phyloP scores from a whole-genome alignment of 2,113 vertebrate genomes.

The Stictonetta naevosa region DNA sequence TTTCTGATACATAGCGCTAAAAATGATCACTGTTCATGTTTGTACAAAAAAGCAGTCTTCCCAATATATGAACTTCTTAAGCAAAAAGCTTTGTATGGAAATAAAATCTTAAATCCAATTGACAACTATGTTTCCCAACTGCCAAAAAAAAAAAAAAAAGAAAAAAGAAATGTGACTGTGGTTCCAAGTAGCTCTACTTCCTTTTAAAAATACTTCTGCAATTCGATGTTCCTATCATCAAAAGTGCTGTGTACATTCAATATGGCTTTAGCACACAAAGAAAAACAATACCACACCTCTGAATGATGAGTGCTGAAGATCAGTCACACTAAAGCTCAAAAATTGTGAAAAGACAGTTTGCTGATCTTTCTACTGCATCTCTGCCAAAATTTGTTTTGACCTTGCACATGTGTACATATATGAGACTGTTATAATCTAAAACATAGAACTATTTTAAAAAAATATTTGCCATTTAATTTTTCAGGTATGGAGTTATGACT shows the following conservation, averaged over 20 bases:
- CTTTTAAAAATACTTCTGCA: not conserved
- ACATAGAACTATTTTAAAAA: not conserved
- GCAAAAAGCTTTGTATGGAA: not conserved
- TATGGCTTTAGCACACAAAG: rapidly evolving
- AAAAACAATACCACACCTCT: not conserved
- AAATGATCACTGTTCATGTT: not conserved
- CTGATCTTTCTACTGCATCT: not conserved
- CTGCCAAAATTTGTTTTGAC: not conserved
- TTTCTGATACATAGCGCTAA: not conserved
- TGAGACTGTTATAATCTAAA: not conserved
- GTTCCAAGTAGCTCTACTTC: not conserved
- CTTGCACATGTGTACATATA: not conserved
- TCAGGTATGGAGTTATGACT: not conserved
- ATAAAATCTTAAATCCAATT: not conserved
- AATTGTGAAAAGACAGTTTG: not conserved
- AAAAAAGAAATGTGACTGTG: not conserved
- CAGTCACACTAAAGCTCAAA: not conserved
- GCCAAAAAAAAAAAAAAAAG: not conserved
- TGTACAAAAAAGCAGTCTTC: not conserved
- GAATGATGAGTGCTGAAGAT: not conserved
- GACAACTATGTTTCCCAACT: not conserved
- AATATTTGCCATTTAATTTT: not conserved
- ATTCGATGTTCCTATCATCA: not conserved
- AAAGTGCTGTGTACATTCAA: not conserved
- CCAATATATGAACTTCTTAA: not conserved